Percentiles rank a stretch among this genome's conserved stretches.
Evolutionary conservation across 2,888 invertebrate genomes (phyloP).

Genomic region (Protula sp.): DNA sequence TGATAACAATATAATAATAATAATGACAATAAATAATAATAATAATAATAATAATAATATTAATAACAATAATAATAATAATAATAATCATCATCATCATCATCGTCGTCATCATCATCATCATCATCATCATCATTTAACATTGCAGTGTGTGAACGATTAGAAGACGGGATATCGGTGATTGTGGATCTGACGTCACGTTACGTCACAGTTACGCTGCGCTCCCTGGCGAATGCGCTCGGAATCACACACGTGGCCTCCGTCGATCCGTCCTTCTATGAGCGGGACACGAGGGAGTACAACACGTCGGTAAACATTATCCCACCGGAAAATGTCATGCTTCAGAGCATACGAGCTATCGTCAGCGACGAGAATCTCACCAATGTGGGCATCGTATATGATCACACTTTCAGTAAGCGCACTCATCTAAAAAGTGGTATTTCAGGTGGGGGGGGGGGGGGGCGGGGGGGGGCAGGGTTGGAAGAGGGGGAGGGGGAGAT

Average conservation of each 20-base stretch:
- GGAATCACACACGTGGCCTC: constrained; percentile 36
- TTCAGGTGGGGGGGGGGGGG: too few species aligned
- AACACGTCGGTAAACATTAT: constrained; percentile 55
- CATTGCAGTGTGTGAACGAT: constrained; percentile 32
- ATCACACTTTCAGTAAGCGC: constrained; percentile 71
- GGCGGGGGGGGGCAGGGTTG: too few species aligned
- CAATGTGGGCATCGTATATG: constrained; percentile 86
- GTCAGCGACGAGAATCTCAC: constrained; percentile 79
- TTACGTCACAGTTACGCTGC: constrained; percentile 30
- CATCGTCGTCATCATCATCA: too few species aligned
- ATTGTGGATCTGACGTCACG: constrained; percentile 38
- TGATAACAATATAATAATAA: too few species aligned
- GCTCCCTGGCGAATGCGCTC: constrained; percentile 32
- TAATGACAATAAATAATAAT: too few species aligned
- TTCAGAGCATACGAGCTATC: constrained; percentile 75
- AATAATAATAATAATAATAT: too few species aligned
- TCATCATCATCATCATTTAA: too few species aligned
- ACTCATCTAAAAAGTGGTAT: not conserved
- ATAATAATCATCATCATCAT: too few species aligned
- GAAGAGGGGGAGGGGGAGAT: too few species aligned
- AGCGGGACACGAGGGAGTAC: not conserved
- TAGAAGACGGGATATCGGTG: constrained; percentile 26
- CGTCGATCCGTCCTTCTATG: constrained; percentile 26
- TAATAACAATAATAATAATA: too few species aligned
- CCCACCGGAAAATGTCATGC: constrained; percentile 79